These are phyloP conservation scores for Holocentrus rufus DNA, from an alignment of 2,797 vertebrate species.

Conservation along the genomic window DNA sequence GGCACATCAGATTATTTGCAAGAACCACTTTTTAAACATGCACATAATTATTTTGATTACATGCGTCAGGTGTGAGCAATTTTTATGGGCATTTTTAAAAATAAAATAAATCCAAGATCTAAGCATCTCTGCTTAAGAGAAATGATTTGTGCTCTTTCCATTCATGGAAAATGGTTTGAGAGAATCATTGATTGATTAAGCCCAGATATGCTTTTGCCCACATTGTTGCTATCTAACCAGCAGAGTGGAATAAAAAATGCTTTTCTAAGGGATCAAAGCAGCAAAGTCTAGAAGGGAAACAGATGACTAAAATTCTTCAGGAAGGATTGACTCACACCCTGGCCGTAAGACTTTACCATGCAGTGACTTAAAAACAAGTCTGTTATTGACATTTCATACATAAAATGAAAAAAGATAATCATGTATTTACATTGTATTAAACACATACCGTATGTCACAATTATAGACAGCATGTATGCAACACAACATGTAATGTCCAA, in stretches of 20 bases:
- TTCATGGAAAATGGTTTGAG: neutral
- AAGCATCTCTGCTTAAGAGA: neutral
- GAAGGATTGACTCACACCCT: neutral
- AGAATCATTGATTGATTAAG: neutral
- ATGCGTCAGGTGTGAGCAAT: neutral
- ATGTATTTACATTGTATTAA: constrained; percentile 38
- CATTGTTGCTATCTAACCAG: neutral
- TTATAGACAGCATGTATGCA: constrained; percentile 37
- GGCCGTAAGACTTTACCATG: neutral
- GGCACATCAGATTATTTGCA: neutral
- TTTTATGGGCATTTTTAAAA: neutral
- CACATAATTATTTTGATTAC: neutral
- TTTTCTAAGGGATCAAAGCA: neutral
- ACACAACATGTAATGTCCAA: neutral
- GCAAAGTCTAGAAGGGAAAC: neutral
- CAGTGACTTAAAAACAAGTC: constrained; percentile 4
- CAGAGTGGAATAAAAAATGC: too few species aligned
- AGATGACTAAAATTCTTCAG: neutral
- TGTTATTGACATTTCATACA: constrained; percentile 14
- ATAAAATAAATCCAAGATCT: neutral
- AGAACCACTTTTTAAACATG: neutral
- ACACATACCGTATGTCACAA: neutral
- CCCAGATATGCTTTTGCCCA: too few species aligned
- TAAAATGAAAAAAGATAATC: constrained; percentile 20
- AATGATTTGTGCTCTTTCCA: neutral